These are phyloP conservation scores for Aethina tumida DNA, from an alignment of 1,140 invertebrate species.

Conservation along the genomic window DNA sequence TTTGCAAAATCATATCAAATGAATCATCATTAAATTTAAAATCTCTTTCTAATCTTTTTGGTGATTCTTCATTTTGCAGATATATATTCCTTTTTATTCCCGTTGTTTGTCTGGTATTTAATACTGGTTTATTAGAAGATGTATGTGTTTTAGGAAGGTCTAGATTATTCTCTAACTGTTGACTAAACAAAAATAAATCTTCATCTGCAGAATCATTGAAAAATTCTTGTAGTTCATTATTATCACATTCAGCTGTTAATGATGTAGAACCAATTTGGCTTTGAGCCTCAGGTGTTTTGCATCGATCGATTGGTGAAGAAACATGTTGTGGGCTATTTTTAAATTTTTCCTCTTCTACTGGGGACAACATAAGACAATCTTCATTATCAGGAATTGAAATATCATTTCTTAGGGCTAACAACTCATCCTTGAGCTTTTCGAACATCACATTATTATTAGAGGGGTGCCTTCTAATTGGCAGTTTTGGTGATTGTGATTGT, in stretches of 20 bases:
- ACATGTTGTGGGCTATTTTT: slow-evolving; percentile 6
- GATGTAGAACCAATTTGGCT: no score
- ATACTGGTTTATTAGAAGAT: background rate
- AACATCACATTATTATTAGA: slow-evolving; percentile 20
- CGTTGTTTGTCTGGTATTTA: background rate
- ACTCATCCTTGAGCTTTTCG: slow-evolving; percentile 27
- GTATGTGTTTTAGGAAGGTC: background rate
- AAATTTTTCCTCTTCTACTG: slow-evolving; percentile 21
- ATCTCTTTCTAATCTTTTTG: slow-evolving; percentile 2
- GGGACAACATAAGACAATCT: slow-evolving; percentile 20
- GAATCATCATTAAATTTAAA: slow-evolving; percentile 21
- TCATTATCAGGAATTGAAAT: slow-evolving; percentile 25
- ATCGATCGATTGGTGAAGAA: no score
- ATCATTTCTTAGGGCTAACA: slow-evolving; percentile 26
- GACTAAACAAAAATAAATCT: slow-evolving; percentile 26
- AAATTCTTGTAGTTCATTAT: slow-evolving; percentile 19
- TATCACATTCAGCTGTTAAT: slow-evolving; percentile 5
- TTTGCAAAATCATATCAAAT: slow-evolving; percentile 19
- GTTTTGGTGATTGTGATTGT: slow-evolving; percentile 25
- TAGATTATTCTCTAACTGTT: slow-evolving; percentile 25
- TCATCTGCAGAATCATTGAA: slow-evolving; percentile 31
- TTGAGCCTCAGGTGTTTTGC: no score
- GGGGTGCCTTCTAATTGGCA: slow-evolving; percentile 20
- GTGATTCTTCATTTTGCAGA: slow-evolving; percentile 6
- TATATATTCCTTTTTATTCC: background rate